Evolutionary conservation across 2,888 invertebrate genomes (phyloP).

Genomic region (Agonopterix alstromeriana): DNA sequence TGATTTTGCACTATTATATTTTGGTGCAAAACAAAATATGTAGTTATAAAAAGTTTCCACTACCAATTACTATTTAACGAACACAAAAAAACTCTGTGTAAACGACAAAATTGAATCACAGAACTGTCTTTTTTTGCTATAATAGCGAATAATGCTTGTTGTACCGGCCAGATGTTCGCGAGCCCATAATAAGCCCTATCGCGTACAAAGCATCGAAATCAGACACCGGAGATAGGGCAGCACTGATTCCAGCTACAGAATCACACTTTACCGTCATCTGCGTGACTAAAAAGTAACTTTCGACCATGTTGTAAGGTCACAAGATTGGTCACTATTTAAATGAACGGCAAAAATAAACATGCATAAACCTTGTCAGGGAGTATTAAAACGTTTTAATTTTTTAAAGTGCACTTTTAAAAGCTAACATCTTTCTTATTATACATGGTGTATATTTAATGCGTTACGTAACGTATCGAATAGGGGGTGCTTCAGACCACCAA

Average conservation of each 20-base stretch:
- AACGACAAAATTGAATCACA: slow-evolving; percentile 38
- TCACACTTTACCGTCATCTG: slow-evolving; percentile 32
- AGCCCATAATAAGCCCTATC: slow-evolving; percentile 73
- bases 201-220: slow-evolving; percentile 73
- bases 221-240: slow-evolving; percentile 73
- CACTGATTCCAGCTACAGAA: slow-evolving; percentile 50
- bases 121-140: slow-evolving; percentile 46
- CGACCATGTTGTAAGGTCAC: slow-evolving; percentile 19
- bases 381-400: slow-evolving; percentile 64
- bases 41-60: too few relatives aligned
- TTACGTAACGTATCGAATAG: too few relatives aligned
- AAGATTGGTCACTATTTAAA: neutral
- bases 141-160: slow-evolving; percentile 58
- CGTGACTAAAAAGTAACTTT: slow-evolving; percentile 25
- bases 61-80: too few relatives aligned
- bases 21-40: too few relatives aligned
- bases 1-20: too few relatives aligned
- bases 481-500: too few relatives aligned
- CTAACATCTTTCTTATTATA: slow-evolving; percentile 29
- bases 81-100: slow-evolving; percentile 8
- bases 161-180: slow-evolving; percentile 68
- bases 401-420: slow-evolving; percentile 55
- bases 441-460: neutral
- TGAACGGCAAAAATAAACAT: neutral
- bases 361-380: slow-evolving; percentile 1